phyloP scores from a whole-genome alignment of 2,797 vertebrate genomes.

The Myotis planiceps region DNA sequence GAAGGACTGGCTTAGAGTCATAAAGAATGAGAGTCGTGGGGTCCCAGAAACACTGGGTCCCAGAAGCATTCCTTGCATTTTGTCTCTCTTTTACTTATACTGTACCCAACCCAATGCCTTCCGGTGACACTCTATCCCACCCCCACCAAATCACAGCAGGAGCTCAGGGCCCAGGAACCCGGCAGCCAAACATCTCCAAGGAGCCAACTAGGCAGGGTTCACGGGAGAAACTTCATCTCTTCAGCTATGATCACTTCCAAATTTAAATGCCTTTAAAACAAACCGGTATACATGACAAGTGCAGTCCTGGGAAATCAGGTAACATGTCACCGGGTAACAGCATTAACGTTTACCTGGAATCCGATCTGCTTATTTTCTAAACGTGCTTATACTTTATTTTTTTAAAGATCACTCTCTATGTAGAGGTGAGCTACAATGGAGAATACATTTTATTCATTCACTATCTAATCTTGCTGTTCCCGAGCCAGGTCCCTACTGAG shows the following conservation, averaged over 20 bases:
- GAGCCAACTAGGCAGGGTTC: slow-evolving; percentile 3
- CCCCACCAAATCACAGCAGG: neutral
- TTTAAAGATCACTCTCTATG: neutral
- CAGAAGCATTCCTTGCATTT: neutral
- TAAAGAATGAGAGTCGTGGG: neutral
- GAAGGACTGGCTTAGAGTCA: neutral
- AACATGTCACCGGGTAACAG: neutral
- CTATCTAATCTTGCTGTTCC: slow-evolving; percentile 32
- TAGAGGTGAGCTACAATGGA: neutral
- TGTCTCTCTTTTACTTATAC: neutral
- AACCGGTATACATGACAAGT: neutral
- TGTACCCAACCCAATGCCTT: neutral
- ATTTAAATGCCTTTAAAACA: slow-evolving; percentile 51
- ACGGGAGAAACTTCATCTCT: slow-evolving; percentile 45
- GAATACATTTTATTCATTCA: slow-evolving; percentile 30
- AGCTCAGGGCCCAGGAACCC: neutral
- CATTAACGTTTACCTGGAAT: slow-evolving; percentile 46
- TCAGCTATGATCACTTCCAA: slow-evolving; percentile 15
- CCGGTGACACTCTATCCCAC: neutral
- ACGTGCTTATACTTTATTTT: neutral
- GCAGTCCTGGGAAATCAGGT: slow-evolving; percentile 22
- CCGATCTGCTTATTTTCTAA: slow-evolving; percentile 49
- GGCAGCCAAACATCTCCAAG: neutral
- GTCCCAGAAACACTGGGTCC: neutral
- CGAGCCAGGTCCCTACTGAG: neutral